Evolutionary conservation across 2,113 vertebrate species (phyloP), one percentile per base, ranked within the genome.

Genomic region (Diadophis punctatus): DNA sequence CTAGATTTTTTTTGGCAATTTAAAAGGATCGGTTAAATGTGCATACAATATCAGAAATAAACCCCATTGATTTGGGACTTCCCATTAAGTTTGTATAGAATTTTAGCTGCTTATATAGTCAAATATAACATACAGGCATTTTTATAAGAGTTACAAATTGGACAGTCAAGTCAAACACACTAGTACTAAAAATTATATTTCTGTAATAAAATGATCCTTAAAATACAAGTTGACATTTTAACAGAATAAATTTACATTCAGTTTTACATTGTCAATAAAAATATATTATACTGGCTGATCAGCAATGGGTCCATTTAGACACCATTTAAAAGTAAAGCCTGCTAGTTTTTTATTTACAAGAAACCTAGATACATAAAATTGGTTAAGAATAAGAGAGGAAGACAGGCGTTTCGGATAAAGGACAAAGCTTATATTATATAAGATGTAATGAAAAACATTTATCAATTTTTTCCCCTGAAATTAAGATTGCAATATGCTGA

Each of bases 201-300:
- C 48, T 86, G 91, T 58, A 87, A 87, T 74, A 90, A 90, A 91
- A 86, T 18, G 34, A 11, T 52, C 58, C 11, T 34, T 87, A 91
- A 91, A 49, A 74, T 56, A 93, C 46, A 93, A 86, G 22, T 11
- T 30, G 34, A 53, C 7, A 74, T 86, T 88, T 84, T 88, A 8
- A 53, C 89, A 91, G 27, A 55, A 55, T 63, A 93, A 89, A 93
- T 93, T 91, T 63, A 93, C 87, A 90, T 90, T 91, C 48, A 89
- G 58, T 91, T 93, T 91, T 90, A 93, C 39, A 63, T 91, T 90
- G 88, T 74, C 88, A 86, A 39, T 93, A 58, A 2, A 39, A 80
- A 68, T 53, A 86, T 53, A 60, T 9, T n/a, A 34, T 60, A 84
- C 55, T 86, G 12, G 25, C 49, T n/a, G 6, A 91, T 34, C 51